A percentile compares a stretch with the other conserved stretches of the same genome.
Conservation (phyloP, 1,140 invertebrate species). For the Drosophila nasuta region DNA sequence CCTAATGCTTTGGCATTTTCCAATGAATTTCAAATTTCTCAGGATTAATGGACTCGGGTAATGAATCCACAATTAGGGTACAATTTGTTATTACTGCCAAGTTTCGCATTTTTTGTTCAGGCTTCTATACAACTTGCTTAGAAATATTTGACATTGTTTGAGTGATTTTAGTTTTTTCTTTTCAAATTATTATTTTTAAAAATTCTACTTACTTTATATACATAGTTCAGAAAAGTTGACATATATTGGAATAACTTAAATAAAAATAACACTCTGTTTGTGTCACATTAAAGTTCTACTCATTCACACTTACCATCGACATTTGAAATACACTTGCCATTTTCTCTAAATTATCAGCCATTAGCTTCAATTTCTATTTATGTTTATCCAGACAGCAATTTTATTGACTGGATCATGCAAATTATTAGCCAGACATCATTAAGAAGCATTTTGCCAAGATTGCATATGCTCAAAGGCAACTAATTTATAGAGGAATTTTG, state of each 20-base stretch:
- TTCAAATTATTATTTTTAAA: too few species aligned
- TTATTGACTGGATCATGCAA: background rate
- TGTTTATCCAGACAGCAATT: background rate
- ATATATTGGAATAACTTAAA: too few species aligned
- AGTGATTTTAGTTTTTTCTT: too few species aligned
- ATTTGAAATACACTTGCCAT: too few species aligned
- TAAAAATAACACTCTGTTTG: too few species aligned
- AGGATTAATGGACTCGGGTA: background rate
- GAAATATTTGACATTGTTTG: too few species aligned
- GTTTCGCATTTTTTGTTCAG: background rate
- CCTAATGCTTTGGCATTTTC: slow-evolving; percentile 7
- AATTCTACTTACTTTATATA: too few species aligned
- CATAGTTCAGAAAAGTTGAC: too few species aligned
- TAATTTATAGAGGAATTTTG: slow-evolving; percentile 24
- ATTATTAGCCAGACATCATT: background rate
- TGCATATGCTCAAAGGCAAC: slow-evolving; percentile 28
- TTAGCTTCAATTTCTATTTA: background rate
- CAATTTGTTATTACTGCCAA: background rate
- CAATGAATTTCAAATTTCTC: background rate
- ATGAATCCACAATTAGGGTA: background rate
- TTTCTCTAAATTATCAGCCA: background rate
- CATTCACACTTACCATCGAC: too few species aligned
- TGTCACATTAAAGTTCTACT: too few species aligned
- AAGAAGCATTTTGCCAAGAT: background rate
- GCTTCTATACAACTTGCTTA: too few species aligned